phyloP scores from a whole-genome alignment of 2,113 vertebrate species.

The Budorcas taxicolor region DNA sequence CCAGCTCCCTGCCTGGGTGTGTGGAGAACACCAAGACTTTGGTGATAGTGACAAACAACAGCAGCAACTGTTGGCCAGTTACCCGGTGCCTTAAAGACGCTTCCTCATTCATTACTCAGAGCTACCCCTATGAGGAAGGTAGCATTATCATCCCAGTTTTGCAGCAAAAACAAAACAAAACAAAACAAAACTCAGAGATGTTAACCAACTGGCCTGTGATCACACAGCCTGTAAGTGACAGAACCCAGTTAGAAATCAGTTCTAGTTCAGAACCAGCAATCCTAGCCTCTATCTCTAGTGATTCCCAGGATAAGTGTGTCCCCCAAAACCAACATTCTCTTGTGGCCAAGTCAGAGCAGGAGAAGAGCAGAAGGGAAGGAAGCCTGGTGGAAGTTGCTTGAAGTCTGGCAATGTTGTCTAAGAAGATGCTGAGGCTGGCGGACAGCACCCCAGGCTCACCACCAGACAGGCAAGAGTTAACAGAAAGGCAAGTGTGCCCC shows the following conservation, averaged over 20 bases:
- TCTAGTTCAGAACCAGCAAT: neutral
- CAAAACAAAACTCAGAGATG: neutral
- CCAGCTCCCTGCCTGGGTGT: neutral
- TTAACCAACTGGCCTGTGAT: neutral
- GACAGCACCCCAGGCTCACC: neutral
- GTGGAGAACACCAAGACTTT: neutral
- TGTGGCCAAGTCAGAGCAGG: neutral
- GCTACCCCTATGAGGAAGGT: neutral
- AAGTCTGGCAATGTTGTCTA: neutral
- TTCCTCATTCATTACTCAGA: neutral
- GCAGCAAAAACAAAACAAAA: neutral
- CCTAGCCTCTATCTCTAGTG: neutral
- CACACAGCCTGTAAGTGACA: neutral
- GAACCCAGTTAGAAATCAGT: neutral
- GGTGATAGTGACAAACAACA: neutral
- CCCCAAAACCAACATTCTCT: neutral
- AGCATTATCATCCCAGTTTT: neutral
- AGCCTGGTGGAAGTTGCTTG: neutral
- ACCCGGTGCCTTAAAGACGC: too few relatives aligned
- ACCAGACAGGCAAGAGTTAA: constrained; percentile 69
- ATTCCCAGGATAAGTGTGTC: neutral
- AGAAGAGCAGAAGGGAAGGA: neutral
- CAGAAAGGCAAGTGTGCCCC: constrained; percentile 50
- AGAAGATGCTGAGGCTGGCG: neutral
- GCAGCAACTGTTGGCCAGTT: neutral